phyloP scores from a whole-genome alignment of 1,140 invertebrate species.

The Papilio dardanus region DNA sequence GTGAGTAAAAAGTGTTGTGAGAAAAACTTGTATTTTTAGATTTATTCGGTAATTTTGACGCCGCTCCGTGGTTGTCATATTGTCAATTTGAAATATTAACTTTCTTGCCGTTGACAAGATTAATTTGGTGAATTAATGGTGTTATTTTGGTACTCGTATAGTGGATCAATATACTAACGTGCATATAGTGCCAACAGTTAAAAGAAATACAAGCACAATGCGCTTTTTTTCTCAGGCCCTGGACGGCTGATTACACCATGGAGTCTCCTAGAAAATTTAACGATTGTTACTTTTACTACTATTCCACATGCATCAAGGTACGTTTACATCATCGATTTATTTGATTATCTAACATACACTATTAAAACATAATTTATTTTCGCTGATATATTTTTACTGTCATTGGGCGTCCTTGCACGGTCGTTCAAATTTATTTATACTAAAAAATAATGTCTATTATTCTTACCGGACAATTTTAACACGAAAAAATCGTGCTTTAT shows the following conservation, averaged over 20 bases:
- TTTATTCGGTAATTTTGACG: constrained; percentile 60
- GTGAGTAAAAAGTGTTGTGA: constrained; percentile 62
- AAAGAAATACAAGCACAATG: constrained; percentile 31
- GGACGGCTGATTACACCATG: constrained; percentile 72
- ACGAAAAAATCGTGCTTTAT: too few relatives aligned
- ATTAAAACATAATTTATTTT: constrained; percentile 1
- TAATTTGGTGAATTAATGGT: constrained; percentile 17
- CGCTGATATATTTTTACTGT: constrained; percentile 19
- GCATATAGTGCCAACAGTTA: constrained; percentile 29
- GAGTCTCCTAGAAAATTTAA: constrained; percentile 87
- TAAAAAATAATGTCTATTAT: neutral
- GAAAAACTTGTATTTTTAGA: constrained; percentile 48
- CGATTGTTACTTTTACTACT: constrained; percentile 93
- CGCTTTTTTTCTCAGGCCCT: constrained; percentile 59
- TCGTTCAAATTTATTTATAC: neutral
- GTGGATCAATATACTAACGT: constrained; percentile 14
- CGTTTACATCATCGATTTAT: constrained; percentile 36
- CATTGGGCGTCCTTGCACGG: constrained; percentile 33
- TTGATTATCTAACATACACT: constrained; percentile 36
- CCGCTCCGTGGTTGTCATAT: constrained; percentile 64
- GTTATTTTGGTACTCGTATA: constrained; percentile 12
- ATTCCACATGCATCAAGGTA: constrained; percentile 92
- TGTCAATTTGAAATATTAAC: constrained; percentile 53
- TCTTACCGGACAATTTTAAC: neutral
- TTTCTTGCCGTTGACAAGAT: constrained; percentile 19